Evolutionary conservation across 2,797 vertebrate species (phyloP), one percentile per base, ranked within the genome.

Genomic region (Sebastes trivittatus): DNA sequence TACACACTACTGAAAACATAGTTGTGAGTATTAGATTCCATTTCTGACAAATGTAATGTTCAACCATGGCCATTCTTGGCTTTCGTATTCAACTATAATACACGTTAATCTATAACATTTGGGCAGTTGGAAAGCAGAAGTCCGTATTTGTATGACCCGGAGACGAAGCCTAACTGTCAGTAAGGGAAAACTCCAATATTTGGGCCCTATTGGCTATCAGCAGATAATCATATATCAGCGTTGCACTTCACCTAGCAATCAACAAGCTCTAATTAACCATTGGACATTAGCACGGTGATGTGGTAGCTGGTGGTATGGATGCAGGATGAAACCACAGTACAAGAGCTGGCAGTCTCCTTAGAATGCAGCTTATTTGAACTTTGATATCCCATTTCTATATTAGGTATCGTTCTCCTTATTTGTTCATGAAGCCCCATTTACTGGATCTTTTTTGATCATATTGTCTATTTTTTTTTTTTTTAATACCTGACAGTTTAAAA

Each of bases 401-500:
- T 14, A 20, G 11, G 38, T 11, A n/a, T 11, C 22, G 52, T 64
- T 80, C n/a, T 22, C 11, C 7, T 63, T n/a, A 8, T 32, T 36
- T 34, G 14, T 25, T 73, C 11, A 61, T 63, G 10, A 23, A 9
- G 6, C 16, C 16, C 34, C 3, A 6, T 77, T 38, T 72, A 22
- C 36, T 62, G 1, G 13, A 55, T 56, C 11, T 61, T 16, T 69
- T 64, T 54, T 59, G 23, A 59, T 36, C 46, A 25, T 71, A 20
- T 14, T 66, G 71, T 69, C 75, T 72, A 11, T 85, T 30, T 73
- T 73, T 36, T 78, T 81, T 84, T 78, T 70, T 52, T 30, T 7
- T 36, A 60, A 61, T 8, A 77, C 52, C 36, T 86, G 78, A 77
- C 71, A 88, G 61, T 67, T 78, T 67, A 55, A 61, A 66, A 71